phyloP scores from a whole-genome alignment of 2,113 vertebrate genomes.

The Microcebus tavaratra region DNA sequence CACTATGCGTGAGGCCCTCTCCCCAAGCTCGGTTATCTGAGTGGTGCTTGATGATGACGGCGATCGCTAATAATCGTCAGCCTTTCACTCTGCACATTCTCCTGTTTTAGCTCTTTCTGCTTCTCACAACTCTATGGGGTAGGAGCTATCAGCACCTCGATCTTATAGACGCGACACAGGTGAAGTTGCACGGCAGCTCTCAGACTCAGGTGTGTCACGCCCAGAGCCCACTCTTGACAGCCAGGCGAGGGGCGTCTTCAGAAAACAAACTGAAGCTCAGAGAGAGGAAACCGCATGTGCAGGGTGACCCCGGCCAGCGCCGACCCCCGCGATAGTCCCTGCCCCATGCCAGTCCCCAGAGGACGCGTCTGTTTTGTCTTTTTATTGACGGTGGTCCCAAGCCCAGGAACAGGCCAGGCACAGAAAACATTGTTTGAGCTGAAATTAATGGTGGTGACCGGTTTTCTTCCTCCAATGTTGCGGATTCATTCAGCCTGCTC shows the following conservation, averaged over 20 bases:
- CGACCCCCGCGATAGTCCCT: background rate
- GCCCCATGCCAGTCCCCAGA: accelerated
- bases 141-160: accelerated
- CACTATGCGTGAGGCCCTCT: accelerated
- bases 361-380: background rate
- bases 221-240: background rate
- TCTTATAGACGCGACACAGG: background rate
- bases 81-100: background rate
- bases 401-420: background rate
- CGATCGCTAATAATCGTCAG: background rate
- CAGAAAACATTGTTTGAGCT: background rate
- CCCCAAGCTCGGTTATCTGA: background rate
- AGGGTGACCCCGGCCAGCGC: background rate
- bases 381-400: accelerated
- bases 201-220: background rate
- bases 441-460: background rate
- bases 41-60: accelerated
- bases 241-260: background rate
- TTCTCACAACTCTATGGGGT: background rate
- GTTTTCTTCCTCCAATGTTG: background rate
- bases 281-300: background rate
- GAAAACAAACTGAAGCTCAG: background rate
- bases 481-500: background rate
- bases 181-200: background rate
- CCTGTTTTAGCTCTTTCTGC: background rate